A percentile compares a stretch with the other conserved stretches of the same genome.
Evolutionary conservation across 2,113 vertebrate genomes (phyloP).

Genomic region (Chaenocephalus aceratus): DNA sequence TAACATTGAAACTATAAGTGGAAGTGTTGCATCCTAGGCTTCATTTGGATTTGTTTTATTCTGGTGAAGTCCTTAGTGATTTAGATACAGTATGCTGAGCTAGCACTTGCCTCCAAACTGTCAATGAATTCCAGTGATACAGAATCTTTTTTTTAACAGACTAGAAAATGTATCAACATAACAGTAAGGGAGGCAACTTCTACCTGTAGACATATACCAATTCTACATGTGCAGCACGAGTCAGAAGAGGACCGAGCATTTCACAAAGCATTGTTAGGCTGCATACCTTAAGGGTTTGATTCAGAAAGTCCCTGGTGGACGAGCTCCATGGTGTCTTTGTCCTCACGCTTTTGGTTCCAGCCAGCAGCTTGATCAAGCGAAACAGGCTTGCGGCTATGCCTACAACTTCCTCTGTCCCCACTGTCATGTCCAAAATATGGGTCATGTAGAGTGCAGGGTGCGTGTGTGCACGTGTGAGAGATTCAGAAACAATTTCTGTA

Average conservation of each 20-base stretch:
- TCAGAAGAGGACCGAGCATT: conserved; percentile 21
- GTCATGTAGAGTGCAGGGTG: conserved; percentile 68
- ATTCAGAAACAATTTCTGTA: neutral
- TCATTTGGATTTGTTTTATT: too few species aligned
- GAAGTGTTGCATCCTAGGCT: too few species aligned
- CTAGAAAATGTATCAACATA: neutral
- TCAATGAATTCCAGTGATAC: neutral
- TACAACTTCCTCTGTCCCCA: conserved; percentile 53
- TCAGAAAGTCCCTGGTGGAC: conserved; percentile 59
- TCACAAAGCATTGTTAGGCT: conserved; percentile 31
- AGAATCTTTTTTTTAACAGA: neutral
- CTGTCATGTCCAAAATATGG: conserved; percentile 66
- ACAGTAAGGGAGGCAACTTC: neutral
- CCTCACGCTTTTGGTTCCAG: conserved; percentile 56
- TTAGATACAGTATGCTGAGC: too few species aligned
- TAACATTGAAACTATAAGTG: too few species aligned
- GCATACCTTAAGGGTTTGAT: conserved; percentile 17
- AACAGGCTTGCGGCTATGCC: conserved; percentile 66
- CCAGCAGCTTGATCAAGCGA: conserved; percentile 66
- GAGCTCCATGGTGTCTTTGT: conserved; percentile 56
- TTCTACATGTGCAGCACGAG: neutral
- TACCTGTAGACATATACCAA: neutral
- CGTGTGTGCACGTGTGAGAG: neutral
- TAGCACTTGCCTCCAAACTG: neutral
- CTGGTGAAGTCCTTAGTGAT: too few species aligned